These are phyloP conservation scores for Danaus chrysippus DNA, from an alignment of 2,888 invertebrate genomes.

Conservation along the genomic window DNA sequence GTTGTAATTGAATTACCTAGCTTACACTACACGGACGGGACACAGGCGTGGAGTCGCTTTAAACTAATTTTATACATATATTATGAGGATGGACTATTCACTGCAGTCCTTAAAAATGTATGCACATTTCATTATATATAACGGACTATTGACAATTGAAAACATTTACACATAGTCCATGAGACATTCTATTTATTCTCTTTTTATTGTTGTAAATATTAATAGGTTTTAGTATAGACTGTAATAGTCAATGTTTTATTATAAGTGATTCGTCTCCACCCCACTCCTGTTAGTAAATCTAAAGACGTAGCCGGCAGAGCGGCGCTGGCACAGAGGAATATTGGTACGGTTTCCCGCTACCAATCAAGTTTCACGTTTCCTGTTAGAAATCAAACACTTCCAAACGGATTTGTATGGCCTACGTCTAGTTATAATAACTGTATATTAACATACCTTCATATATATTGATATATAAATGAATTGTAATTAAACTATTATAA, in stretches of 20 bases:
- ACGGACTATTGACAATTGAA: no score
- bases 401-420: slow-evolving; percentile 24
- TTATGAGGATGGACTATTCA: neutral
- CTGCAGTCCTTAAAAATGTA: no score
- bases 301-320: slow-evolving; percentile 26
- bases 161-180: no score
- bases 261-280: slow-evolving; percentile 4
- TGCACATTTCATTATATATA: no score
- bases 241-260: neutral
- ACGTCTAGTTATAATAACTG: neutral
- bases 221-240: neutral
- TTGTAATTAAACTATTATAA: no score
- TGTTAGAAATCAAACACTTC: slow-evolving; percentile 33
- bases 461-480: no score
- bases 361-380: slow-evolving; percentile 42
- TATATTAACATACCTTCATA: neutral
- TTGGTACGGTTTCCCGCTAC: slow-evolving; percentile 57
- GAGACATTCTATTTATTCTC: no score
- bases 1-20: slow-evolving; percentile 66
- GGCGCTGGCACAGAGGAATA: slow-evolving; percentile 35
- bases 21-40: slow-evolving; percentile 44
- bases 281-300: slow-evolving; percentile 21
- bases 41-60: slow-evolving; percentile 25
- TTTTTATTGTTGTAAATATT: no score
- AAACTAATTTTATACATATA: neutral